Conservation (phyloP, 2,113 vertebrate species). For the Leucosticte australis region DNA sequence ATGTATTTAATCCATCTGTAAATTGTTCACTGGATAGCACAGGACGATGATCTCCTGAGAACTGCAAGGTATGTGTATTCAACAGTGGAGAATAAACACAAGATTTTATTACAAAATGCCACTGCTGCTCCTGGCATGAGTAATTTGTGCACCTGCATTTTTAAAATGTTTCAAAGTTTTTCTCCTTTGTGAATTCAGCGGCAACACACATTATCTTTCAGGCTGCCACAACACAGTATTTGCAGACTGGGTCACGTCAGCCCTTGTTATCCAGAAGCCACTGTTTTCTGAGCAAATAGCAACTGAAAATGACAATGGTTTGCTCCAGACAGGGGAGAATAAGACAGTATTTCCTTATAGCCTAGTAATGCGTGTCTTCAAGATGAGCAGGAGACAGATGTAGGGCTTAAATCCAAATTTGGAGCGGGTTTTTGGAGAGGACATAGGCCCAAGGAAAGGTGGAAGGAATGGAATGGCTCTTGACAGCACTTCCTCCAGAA, state of each 20-base stretch:
- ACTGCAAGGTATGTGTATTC: slow-evolving; percentile 78
- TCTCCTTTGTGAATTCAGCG: slow-evolving; percentile 70
- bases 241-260: slow-evolving; percentile 68
- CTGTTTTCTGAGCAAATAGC: slow-evolving; percentile 65
- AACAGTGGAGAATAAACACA: slow-evolving; percentile 79
- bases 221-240: slow-evolving; percentile 72
- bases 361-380: not conserved
- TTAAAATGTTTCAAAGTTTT: slow-evolving; percentile 83
- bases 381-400: not conserved
- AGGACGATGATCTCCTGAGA: slow-evolving; percentile 64
- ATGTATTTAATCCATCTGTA: slow-evolving; percentile 73
- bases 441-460: not conserved
- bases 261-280: slow-evolving; percentile 52
- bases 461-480: not conserved
- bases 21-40: slow-evolving; percentile 70
- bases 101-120: slow-evolving; percentile 83
- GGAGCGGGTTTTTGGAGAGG: not conserved
- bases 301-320: slow-evolving; percentile 42
- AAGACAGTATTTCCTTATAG: not conserved
- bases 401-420: not conserved
- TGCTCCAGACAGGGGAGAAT: not conserved
- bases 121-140: slow-evolving; percentile 77
- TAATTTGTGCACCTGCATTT: slow-evolving; percentile 86
- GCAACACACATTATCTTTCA: slow-evolving; percentile 71
- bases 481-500: not conserved